Percentiles rank a stretch among this genome's conserved stretches.
Conservation (phyloP, 1,140 invertebrate genomes). For the Eumeta japonica region DNA sequence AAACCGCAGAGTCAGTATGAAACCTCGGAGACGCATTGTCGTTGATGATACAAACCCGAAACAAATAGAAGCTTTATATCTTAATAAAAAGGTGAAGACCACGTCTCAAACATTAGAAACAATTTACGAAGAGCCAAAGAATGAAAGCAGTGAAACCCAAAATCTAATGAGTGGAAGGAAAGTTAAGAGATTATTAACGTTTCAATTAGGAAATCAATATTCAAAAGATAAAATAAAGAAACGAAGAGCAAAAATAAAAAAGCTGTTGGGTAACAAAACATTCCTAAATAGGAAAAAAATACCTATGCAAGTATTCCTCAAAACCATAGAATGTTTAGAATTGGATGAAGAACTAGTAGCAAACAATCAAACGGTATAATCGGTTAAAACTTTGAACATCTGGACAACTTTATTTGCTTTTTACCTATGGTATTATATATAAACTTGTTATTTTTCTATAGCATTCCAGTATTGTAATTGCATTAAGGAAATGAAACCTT, state of each 20-base stretch:
- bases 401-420: too few relatives aligned
- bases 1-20: conserved; percentile 46
- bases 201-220: conserved; percentile 45
- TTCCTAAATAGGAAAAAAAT: conserved; percentile 50
- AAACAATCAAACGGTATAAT: too few relatives aligned
- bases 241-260: conserved; percentile 48
- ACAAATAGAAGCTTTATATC: conserved; percentile 47
- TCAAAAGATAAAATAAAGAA: conserved; percentile 50
- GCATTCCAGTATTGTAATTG: too few relatives aligned
- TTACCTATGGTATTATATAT: too few relatives aligned
- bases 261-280: conserved; percentile 42
- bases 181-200: conserved; percentile 49
- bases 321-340: conserved; percentile 45
- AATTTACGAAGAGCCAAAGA: conserved; percentile 47
- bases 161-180: conserved; percentile 36
- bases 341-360: conserved; percentile 42
- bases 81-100: conserved; percentile 44
- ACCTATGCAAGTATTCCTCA: conserved; percentile 46
- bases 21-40: conserved; percentile 35
- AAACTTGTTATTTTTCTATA: too few relatives aligned
- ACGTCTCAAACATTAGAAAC: conserved; percentile 45
- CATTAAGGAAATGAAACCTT: too few relatives aligned
- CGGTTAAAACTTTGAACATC: too few relatives aligned
- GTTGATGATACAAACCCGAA: conserved; percentile 38
- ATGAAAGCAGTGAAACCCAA: conserved; percentile 22